phyloP scores from a whole-genome alignment of 2,888 invertebrate genomes.

The Cabera pusaria region DNA sequence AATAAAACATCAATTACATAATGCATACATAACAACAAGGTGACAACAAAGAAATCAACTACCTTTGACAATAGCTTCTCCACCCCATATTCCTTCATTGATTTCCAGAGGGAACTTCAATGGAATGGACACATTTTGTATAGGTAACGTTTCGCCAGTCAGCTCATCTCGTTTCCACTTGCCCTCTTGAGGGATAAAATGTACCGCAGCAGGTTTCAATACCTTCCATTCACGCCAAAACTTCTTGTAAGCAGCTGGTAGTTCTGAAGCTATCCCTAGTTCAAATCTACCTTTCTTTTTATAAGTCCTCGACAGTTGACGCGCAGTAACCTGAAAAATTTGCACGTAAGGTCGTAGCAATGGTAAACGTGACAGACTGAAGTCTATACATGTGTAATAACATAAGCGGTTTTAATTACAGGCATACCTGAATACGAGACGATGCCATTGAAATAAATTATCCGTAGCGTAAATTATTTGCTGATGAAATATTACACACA shows the following conservation, averaged over 20 bases:
- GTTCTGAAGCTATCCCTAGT: constrained; percentile 85
- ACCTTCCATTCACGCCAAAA: constrained; percentile 94
- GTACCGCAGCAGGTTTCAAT: constrained; percentile 84
- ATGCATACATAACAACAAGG: too few relatives aligned
- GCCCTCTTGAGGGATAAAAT: constrained; percentile 88
- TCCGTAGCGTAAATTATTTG: constrained; percentile 37
- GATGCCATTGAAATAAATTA: constrained; percentile 67
- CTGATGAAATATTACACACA: too few relatives aligned
- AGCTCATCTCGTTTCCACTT: constrained; percentile 88
- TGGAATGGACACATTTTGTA: constrained; percentile 91
- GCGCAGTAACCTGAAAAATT: constrained; percentile 69
- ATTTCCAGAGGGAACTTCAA: constrained; percentile 90
- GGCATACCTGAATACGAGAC: constrained; percentile 61
- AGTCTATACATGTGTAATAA: too few relatives aligned
- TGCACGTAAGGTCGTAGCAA: constrained; percentile 44
- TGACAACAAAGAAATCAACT: too few relatives aligned
- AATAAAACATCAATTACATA: constrained; percentile 21
- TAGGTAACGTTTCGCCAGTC: constrained; percentile 87
- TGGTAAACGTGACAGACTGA: constrained; percentile 25
- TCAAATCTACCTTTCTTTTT: constrained; percentile 83
- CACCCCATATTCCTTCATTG: constrained; percentile 96
- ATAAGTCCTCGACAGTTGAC: constrained; percentile 74
- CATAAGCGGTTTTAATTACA: too few relatives aligned
- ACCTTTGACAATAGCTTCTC: constrained; percentile 95
- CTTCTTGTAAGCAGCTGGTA: constrained; percentile 92